Evolutionary conservation across 2,888 invertebrate genomes (phyloP).

Genomic region (Stenurella melanura): DNA sequence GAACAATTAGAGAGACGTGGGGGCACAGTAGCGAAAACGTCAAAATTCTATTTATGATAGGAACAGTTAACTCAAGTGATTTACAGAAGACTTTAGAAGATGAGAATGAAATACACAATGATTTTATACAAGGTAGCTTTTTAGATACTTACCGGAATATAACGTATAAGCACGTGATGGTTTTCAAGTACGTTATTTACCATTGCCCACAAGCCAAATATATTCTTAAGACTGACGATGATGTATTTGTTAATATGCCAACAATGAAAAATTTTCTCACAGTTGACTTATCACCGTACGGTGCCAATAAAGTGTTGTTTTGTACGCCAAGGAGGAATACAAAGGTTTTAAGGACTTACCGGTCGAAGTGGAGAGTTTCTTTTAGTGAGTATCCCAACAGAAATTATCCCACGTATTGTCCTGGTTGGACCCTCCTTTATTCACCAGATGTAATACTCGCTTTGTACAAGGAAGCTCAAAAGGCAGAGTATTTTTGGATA

Average conservation of each 20-base stretch:
- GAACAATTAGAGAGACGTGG: conserved; percentile 84
- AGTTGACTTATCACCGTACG: conserved; percentile 77
- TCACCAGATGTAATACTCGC: conserved; percentile 76
- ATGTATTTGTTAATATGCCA: conserved; percentile 83
- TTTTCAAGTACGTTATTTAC: conserved; percentile 84
- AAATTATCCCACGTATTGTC: conserved; percentile 85
- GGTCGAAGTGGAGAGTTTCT: conserved; percentile 87
- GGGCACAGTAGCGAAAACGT: conserved; percentile 76
- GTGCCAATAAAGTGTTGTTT: conserved; percentile 78
- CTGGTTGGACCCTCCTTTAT: conserved; percentile 80
- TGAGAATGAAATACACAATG: conserved; percentile 78
- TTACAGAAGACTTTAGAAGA: conserved; percentile 66
- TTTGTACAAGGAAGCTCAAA: conserved; percentile 75
- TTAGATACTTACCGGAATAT: conserved; percentile 86
- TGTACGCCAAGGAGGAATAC: conserved; percentile 75
- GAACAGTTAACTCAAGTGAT: conserved; percentile 72
- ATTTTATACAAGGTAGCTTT: conserved; percentile 87
- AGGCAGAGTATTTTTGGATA: conserved; percentile 82
- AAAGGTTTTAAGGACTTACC: conserved; percentile 73
- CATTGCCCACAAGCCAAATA: conserved; percentile 81
- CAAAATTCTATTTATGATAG: conserved; percentile 82
- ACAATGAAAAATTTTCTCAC: conserved; percentile 77
- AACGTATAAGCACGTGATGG: conserved; percentile 90
- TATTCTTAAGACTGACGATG: conserved; percentile 86
- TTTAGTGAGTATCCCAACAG: conserved; percentile 78